Conservation (phyloP, 2,888 invertebrate species). For the Gortyna flavago region DNA sequence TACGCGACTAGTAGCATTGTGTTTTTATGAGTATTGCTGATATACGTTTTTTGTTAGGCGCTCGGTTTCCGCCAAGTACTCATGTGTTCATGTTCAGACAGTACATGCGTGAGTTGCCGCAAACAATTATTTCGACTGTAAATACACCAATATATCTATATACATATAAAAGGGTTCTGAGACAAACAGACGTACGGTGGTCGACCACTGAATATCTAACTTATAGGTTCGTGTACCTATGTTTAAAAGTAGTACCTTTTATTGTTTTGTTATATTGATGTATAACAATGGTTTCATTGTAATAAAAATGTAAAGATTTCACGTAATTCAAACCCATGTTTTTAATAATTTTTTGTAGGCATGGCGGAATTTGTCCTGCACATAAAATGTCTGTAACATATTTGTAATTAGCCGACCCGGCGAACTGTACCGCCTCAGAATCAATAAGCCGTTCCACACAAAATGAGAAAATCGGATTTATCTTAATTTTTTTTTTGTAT, state of each 20-base stretch:
- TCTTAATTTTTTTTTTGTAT: too few species aligned
- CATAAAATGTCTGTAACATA: neutral
- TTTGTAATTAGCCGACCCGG: neutral
- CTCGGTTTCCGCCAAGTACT: neutral
- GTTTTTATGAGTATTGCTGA: constrained; percentile 2
- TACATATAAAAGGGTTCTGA: neutral
- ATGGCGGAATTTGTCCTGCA: neutral
- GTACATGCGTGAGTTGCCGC: neutral
- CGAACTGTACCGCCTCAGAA: too few species aligned
- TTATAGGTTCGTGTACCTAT: neutral
- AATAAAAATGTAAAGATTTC: neutral
- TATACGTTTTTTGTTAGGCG: constrained; percentile 16
- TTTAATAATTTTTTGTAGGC: neutral
- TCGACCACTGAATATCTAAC: neutral
- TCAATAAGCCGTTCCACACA: too few species aligned
- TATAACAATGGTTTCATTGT: neutral
- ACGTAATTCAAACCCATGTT: neutral
- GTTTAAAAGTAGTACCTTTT: neutral
- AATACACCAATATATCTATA: neutral
- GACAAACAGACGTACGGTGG: neutral
- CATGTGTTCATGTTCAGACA: neutral
- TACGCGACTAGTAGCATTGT: neutral
- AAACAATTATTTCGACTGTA: neutral
- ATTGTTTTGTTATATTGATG: neutral
- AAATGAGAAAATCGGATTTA: too few species aligned